These are phyloP conservation scores for Brotogeris chrysoptera DNA, from an alignment of 2,797 vertebrate species.

Conservation along the genomic window DNA sequence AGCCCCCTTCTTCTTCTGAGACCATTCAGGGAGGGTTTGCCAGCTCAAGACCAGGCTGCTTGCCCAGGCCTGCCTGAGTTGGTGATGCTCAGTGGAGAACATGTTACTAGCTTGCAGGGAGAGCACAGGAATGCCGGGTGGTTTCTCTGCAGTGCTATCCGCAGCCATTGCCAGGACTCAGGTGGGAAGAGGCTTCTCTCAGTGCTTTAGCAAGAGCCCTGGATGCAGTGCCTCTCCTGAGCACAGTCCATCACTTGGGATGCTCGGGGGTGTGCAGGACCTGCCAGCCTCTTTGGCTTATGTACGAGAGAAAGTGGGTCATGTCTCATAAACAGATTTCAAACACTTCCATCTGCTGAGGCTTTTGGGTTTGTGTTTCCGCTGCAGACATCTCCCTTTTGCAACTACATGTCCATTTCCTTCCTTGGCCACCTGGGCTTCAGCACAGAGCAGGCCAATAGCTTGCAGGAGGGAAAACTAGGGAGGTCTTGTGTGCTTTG, in stretches of 20 bases:
- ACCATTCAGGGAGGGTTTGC: neutral
- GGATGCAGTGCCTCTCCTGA: neutral
- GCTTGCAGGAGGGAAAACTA: neutral
- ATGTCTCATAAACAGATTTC: neutral
- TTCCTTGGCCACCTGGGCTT: neutral
- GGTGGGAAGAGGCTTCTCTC: neutral
- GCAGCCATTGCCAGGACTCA: neutral
- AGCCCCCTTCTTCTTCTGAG: neutral
- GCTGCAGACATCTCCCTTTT: neutral
- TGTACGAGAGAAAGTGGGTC: neutral
- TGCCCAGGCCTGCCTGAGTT: neutral
- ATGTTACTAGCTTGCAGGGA: rapidly evolving
- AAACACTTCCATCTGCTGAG: neutral
- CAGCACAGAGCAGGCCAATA: rapidly evolving
- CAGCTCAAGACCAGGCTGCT: neutral
- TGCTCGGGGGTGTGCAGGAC: neutral
- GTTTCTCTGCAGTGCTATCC: neutral
- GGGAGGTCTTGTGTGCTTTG: neutral
- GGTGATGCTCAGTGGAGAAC: neutral
- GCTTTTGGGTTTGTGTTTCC: neutral
- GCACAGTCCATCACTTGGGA: rapidly evolving
- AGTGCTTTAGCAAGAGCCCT: neutral
- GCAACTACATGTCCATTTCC: rapidly evolving
- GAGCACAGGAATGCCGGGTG: rapidly evolving
- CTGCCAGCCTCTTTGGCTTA: slow-evolving; percentile 15